phyloP scores from a whole-genome alignment of 2,113 vertebrate genomes.

The Poeciliopsis prolifica region DNA sequence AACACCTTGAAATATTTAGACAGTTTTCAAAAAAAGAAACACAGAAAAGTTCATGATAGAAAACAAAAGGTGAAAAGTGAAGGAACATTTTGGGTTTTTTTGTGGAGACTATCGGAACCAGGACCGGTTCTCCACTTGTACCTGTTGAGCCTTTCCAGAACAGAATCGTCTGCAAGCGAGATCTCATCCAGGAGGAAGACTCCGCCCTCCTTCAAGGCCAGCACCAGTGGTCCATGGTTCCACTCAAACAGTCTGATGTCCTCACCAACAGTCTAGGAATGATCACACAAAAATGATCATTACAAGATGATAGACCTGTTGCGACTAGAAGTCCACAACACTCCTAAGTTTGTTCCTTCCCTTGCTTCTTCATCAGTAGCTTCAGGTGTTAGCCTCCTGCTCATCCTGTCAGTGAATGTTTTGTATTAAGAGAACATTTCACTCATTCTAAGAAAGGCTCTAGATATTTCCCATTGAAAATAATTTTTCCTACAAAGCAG shows the following conservation, averaged over 20 bases:
- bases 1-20: no score
- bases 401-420: no score
- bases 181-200: constrained; percentile 98
- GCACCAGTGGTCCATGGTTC: constrained; percentile 93
- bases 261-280: constrained; percentile 81
- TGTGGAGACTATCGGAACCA: neutral
- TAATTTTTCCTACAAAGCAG: no score
- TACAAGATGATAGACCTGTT: neutral
- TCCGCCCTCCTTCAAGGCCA: constrained; percentile 90
- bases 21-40: no score
- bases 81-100: no score
- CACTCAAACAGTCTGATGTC: constrained; percentile 89
- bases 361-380: no score
- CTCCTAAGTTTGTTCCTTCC: neutral
- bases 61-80: neutral
- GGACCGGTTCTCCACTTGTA: constrained; percentile 44
- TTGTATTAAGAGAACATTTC: no score
- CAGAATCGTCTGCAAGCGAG: constrained; percentile 96
- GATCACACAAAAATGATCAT: neutral
- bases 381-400: no score
- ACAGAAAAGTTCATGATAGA: no score
- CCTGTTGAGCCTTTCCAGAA: constrained; percentile 98
- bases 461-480: no score
- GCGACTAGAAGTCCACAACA: neutral
- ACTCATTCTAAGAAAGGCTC: no score